Evolutionary conservation across 37 sponge, comb jelly and placozoan genomes (phyloP), one percentile per base, ranked within the genome.

Genomic region (Tethya wilhelma): DNA sequence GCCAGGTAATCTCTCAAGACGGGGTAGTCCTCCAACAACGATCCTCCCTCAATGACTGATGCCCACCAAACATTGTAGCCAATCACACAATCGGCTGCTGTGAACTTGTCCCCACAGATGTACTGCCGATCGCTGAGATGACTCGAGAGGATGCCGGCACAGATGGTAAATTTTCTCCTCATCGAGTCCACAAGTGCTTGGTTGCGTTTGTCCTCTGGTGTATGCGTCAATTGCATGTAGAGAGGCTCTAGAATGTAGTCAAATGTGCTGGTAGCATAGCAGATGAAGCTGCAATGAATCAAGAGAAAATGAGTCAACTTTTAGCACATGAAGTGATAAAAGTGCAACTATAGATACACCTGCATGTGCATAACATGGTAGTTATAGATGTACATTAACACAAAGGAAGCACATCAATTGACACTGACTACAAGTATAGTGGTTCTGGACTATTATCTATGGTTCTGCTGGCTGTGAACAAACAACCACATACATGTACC

Each of bases 31-130:
- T 89, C 43, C 38, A 89, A 59, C 14, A 89, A 67, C 6, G 9
- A 59, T 19, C 89, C 89, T 11, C 46, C 64, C 25, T 89, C 63
- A 20, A 89, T 78, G 20, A 83, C 79, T 1, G 77, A 70, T 0
- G 89, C 89, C 89, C 89, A 89, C 89, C 89, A 89, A 2, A 89
- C 73, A 56, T 89, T 89, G 56, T 62, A 89, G 39, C 89, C 89
- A 41, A 89, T 30, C 38, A 89, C 84, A 71, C 89, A 89, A 32
- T 89, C 89, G 0, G 83, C 89, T 3, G 89, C 83, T 5, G 89
- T 89, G 66, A 89, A 82, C 67, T 78, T 82, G 71, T 76, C 71
- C 1, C 89, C 89, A 70, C 89, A 89, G 8, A 89, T 57, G 53
- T 77, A 89, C 83, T 62, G 44, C 44, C 59, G 71, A 14, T 69